A percentile compares a stretch with the other conserved stretches of the same genome.
Evolutionary conservation across 2,888 invertebrate species (phyloP).

Genomic region (Acleris sparsana): DNA sequence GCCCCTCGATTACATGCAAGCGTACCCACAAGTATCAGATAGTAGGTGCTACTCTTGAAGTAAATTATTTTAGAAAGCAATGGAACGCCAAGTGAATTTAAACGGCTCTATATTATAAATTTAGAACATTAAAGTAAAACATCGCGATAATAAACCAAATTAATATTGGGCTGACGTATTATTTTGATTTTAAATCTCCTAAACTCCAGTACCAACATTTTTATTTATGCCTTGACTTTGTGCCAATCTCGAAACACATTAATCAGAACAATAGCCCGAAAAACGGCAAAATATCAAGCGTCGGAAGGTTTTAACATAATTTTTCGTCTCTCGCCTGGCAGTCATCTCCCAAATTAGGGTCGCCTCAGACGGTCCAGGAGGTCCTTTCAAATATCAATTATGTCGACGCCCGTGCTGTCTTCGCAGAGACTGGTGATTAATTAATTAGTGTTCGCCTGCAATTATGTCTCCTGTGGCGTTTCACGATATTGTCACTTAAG

Average conservation of each 20-base stretch:
- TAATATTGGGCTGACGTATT: no score
- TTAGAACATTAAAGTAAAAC: no score
- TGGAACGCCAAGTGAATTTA: no score
- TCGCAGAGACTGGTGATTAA: conserved; percentile 75
- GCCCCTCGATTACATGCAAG: no score
- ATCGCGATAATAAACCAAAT: no score
- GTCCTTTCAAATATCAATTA: conserved; percentile 81
- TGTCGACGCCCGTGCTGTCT: conserved; percentile 60
- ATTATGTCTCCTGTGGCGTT: conserved; percentile 67
- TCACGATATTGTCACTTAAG: conserved; percentile 46
- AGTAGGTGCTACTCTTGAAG: no score
- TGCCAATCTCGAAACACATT: conserved; percentile 34
- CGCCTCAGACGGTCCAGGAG: conserved; percentile 55
- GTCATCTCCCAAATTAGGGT: conserved; percentile 68
- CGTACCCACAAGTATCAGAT: no score
- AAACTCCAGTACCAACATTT: not conserved
- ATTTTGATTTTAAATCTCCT: no score
- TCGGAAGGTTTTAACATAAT: conserved; percentile 43
- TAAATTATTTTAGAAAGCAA: no score
- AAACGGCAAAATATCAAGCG: conserved; percentile 35
- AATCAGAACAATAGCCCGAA: conserved; percentile 35
- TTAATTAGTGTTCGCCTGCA: conserved; percentile 77
- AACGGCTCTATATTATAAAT: no score
- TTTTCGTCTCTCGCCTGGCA: conserved; percentile 50
- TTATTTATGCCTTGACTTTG: conserved; percentile 19